These are phyloP conservation scores for Andricus quercusramuli DNA, from an alignment of 2,888 invertebrate species.

Conservation along the genomic window DNA sequence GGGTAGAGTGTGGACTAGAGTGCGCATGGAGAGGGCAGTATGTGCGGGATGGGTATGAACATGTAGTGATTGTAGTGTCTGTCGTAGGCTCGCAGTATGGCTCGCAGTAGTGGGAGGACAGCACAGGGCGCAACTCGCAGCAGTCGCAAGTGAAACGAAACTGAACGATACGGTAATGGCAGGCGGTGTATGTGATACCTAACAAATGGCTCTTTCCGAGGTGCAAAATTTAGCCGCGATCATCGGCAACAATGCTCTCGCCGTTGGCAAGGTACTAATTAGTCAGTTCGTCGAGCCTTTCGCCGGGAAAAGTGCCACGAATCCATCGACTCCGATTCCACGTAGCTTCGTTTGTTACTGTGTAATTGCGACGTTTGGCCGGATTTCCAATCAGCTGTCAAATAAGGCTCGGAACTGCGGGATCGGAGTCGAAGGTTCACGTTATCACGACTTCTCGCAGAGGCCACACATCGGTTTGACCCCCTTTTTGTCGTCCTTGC, in stretches of 20 bases:
- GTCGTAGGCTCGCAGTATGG: background rate
- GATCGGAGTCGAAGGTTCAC: slow-evolving; percentile 7
- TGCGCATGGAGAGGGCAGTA: slow-evolving; percentile 42
- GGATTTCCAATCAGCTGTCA: slow-evolving; percentile 39
- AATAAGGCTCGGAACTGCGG: slow-evolving; percentile 7
- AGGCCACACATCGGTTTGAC: background rate
- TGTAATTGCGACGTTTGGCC: slow-evolving; percentile 42
- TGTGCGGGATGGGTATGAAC: slow-evolving; percentile 10
- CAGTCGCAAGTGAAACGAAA: slow-evolving; percentile 55
- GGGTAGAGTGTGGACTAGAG: background rate
- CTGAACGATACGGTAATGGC: slow-evolving; percentile 67
- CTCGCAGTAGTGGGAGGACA: slow-evolving; percentile 45
- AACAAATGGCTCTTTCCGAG: slow-evolving; percentile 73
- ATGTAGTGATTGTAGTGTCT: no score
- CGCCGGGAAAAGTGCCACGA: background rate
- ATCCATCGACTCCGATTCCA: background rate
- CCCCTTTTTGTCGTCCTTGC: slow-evolving; percentile 10
- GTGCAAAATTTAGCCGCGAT: slow-evolving; percentile 72
- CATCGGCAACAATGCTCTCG: slow-evolving; percentile 72
- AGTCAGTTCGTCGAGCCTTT: background rate
- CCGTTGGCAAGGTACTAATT: slow-evolving; percentile 69
- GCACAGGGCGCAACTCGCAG: slow-evolving; percentile 46
- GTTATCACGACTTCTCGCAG: background rate
- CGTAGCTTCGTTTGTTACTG: slow-evolving; percentile 21
- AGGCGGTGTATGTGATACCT: slow-evolving; percentile 63